These are phyloP conservation scores for Hydractinia symbiolongicarpus DNA, from an alignment of 30 jellyfish, hydroid and myxozoan genomes.

Conservation along the genomic window DNA sequence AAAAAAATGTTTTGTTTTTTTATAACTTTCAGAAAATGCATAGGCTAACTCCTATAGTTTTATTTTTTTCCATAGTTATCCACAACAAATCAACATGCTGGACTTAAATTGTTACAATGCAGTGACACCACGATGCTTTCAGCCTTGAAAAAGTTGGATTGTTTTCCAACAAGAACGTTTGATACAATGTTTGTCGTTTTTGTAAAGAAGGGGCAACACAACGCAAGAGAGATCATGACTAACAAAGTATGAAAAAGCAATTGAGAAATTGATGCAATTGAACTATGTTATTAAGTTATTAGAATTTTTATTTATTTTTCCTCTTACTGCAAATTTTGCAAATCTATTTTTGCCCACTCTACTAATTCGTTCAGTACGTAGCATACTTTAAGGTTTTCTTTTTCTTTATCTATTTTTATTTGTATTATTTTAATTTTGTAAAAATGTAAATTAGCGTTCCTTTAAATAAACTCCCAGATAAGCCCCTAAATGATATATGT, in stretches of 20 bases:
- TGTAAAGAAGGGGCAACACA: slow-evolving; percentile 69
- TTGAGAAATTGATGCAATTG: not conserved
- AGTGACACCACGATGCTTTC: slow-evolving; percentile 33
- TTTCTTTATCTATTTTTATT: not conserved
- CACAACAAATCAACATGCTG: slow-evolving; percentile 38
- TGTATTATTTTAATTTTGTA: not conserved
- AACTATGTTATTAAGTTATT: not conserved
- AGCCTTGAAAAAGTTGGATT: slow-evolving; percentile 48
- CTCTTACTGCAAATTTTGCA: not conserved
- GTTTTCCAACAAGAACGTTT: slow-evolving; percentile 61
- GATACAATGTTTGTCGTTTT: slow-evolving; percentile 72
- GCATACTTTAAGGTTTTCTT: slow-evolving; percentile 10
- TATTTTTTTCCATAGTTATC: slow-evolving; percentile 10
- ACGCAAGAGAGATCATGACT: slow-evolving; percentile 47
- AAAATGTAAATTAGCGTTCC: not conserved
- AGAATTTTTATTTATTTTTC: not conserved
- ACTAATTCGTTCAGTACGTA: too few species aligned
- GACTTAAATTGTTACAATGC: slow-evolving; percentile 30
- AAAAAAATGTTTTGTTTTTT: too few species aligned
- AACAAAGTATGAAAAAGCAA: slow-evolving; percentile 43
- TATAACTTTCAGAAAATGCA: too few species aligned
- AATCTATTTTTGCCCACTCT: too few species aligned
- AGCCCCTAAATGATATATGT: too few species aligned
- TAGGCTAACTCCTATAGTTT: not conserved
- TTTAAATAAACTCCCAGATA: not conserved